These are phyloP conservation scores for Bombycilla garrulus DNA, from an alignment of 2,113 vertebrate genomes.

Conservation along the genomic window DNA sequence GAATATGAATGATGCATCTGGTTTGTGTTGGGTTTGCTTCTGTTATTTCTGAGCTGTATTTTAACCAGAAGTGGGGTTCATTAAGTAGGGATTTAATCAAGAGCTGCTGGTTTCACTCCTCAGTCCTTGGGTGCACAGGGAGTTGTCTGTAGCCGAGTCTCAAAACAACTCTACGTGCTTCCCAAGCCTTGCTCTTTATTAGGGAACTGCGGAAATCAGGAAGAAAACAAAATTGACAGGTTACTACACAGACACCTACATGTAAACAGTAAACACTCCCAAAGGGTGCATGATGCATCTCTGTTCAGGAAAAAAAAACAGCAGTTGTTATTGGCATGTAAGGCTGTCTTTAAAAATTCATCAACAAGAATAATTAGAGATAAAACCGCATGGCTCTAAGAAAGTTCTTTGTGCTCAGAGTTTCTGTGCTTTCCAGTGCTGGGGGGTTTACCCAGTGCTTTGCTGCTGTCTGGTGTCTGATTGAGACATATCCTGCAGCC, in stretches of 20 bases:
- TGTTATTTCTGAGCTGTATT: not conserved
- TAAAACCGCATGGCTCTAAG: not conserved
- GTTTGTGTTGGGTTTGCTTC: not conserved
- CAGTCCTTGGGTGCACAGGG: not conserved
- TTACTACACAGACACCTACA: not conserved
- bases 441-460: not conserved
- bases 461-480: not conserved
- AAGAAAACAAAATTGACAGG: not conserved
- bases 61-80: conserved; percentile 11
- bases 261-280: not conserved
- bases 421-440: not conserved
- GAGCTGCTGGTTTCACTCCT: not conserved
- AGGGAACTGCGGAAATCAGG: not conserved
- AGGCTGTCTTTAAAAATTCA: conserved; percentile 9
- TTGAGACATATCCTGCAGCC: conserved; percentile 31
- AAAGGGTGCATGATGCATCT: not conserved
- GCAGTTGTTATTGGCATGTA: not conserved
- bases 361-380: not conserved
- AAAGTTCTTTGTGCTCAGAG: not conserved
- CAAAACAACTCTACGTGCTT: not conserved
- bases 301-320: not conserved
- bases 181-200: not conserved
- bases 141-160: not conserved
- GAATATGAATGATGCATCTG: not conserved
- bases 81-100: conserved; percentile 1